Evolutionary conservation across 2,888 invertebrate genomes (phyloP).

Genomic region (Globia sparganii): DNA sequence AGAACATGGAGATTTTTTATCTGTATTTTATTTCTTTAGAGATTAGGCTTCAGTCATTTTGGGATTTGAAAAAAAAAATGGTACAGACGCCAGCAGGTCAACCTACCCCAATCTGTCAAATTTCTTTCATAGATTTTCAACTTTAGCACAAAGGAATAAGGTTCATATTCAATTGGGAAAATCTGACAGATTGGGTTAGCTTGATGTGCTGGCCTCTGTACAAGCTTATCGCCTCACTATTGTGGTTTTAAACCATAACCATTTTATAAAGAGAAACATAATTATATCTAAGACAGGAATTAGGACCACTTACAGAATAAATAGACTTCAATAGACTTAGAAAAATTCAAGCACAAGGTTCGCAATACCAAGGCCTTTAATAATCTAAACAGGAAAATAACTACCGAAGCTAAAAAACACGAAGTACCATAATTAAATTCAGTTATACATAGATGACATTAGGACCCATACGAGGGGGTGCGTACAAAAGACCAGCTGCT

Average conservation of each 20-base stretch:
- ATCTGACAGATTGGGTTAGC: no score
- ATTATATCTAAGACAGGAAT: no score
- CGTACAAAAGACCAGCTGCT: conserved; percentile 79
- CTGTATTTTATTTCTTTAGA: conserved; percentile 20
- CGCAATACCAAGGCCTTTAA: neutral
- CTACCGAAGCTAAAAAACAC: conserved; percentile 41
- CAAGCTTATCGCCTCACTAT: neutral
- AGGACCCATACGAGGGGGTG: conserved; percentile 66
- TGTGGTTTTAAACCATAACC: neutral
- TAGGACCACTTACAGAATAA: neutral
- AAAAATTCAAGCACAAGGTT: neutral
- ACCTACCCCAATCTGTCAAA: no score
- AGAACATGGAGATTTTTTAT: conserved; percentile 36
- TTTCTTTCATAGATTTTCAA: no score
- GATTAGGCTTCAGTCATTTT: neutral
- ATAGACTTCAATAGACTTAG: neutral
- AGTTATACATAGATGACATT: conserved; percentile 70
- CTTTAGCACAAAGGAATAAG: no score
- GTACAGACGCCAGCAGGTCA: no score
- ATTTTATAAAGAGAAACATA: neutral
- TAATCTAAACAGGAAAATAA: conserved; percentile 35
- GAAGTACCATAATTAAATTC: conserved; percentile 61
- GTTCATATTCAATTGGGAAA: no score
- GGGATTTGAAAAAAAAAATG: neutral
- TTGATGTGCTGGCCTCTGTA: no score